Evolutionary conservation across 1,140 invertebrate genomes (phyloP).

Genomic region (Tetraneura akinire): DNA sequence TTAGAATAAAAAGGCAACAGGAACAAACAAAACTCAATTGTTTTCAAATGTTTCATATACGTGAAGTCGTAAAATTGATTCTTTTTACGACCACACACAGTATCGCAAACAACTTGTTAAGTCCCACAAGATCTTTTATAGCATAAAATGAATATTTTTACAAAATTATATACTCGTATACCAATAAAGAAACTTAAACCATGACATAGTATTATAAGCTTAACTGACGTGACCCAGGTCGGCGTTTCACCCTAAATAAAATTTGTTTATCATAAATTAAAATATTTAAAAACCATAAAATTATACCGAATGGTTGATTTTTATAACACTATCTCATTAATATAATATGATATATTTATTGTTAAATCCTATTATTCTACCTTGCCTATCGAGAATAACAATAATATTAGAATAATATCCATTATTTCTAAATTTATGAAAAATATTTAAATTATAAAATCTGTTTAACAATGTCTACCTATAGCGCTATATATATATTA

Average conservation of each 20-base stretch:
- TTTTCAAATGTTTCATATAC: constrained; percentile 18
- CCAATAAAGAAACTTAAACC: background rate
- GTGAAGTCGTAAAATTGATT: constrained; percentile 37
- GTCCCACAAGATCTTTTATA: constrained; percentile 24
- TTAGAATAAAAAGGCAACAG: constrained; percentile 26
- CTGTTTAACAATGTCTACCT: no score
- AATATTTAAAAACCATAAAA: background rate
- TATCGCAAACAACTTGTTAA: constrained; percentile 40
- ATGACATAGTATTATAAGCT: background rate
- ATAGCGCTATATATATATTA: background rate
- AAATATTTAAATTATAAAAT: no score
- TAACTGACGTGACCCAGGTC: constrained; percentile 1
- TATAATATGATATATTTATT: no score
- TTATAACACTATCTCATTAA: no score
- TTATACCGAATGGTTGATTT: background rate
- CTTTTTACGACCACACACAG: constrained; percentile 37
- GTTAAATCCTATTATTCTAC: no score
- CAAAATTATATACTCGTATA: background rate
- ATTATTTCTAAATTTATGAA: no score
- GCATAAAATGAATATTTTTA: constrained; percentile 25
- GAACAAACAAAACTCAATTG: constrained; percentile 21
- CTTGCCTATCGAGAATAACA: no score
- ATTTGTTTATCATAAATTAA: constrained; percentile 20
- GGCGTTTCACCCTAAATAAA: background rate
- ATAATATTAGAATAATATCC: no score